Evolutionary conservation across 2,797 vertebrate species (phyloP), one percentile per base, ranked within the genome.

Genomic region (Lacerta bilineata): DNA sequence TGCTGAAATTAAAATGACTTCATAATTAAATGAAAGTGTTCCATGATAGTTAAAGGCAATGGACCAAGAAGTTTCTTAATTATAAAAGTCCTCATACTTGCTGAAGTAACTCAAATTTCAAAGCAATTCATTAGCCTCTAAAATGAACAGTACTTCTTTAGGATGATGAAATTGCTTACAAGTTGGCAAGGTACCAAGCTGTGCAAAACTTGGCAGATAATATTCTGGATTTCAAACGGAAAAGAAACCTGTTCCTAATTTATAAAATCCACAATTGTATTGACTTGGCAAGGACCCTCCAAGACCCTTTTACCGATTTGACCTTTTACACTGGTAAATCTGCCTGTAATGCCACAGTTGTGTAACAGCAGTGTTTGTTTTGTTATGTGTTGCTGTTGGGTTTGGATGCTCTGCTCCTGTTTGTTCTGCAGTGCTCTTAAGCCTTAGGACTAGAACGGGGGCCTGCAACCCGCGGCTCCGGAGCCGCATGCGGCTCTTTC

Each of bases 21-120:
- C 89, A 33, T 88, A 86, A 87, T 90, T 78, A 86, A 55, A 79
- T 89, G 66, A 77, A 25, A 66, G n/a, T 88, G 29, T 55, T 69
- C 87, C 83, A 55, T 80, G 90, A 85, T 89, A 92, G 77, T 10
- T 91, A 91, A 84, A 85, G 90, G 85, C 92, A 92, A 0, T 66
- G 83, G 92, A 87, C 79, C 68, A 86, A 90, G 93, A 20, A 2
- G 0, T 85, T 92, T 88, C 46, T 84, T 92, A 89, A 92, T 92
- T 91, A 89, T 89, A 80, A 20, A 11, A 50, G 61, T 80, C 79
- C 74, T 90, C 85, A 79, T 75, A 80, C 59, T 89, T 61, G 86
- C 87, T 81, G 68, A 91, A 92, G 69, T 92, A 90, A 86, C 87
- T 91, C 43, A 84, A 39, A 88, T 88, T 87, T 85, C 68, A n/a